Evolutionary conservation across 2,888 invertebrate species (phyloP), one percentile per base, ranked within the genome.

Genomic region (Pollenia griseotomentosa): DNA sequence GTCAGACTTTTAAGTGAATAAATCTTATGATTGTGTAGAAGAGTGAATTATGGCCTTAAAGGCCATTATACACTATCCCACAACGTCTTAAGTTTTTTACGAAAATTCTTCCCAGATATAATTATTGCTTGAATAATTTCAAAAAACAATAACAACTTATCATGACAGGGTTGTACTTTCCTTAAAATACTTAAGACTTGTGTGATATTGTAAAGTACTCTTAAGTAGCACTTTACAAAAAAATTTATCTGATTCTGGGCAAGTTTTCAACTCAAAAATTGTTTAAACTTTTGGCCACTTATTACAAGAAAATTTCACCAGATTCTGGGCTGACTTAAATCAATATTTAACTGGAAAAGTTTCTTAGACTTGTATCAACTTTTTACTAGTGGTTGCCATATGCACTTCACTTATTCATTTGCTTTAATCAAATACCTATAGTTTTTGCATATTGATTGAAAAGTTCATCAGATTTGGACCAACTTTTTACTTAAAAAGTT

Each of bases 361-460:
- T 57, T 11, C 11, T 9, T 6, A 55, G 16, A 55, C 16, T 9
- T 2, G 1, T 6, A 55, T 19, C 19, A 55, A 55, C 2, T 19
- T 55, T 55, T 55, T 61, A 40, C 42, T 61, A n/a, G 19, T 75
- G 23, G 75, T 80, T 71, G 77, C 68, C 59, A 77, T 65, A 65
- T 77, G 44, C 57, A 81, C 65, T 77, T 77, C 55, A 55, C 46
- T 53, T 14, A 40, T 68, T 77, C 33, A 59, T 8, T 66, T 51
- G 12, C 12, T 51, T 16, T n/a, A 7, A n/a, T n/a, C 51, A 48
- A 44, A 65, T n/a, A n/a, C n/a, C n/a, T 53, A 61, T 42, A 48
- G 65, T 71, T 71, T 51, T 44, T 51, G 6, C 8, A 23, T 61
- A 23, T 66, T 77, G 10, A 46, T 66, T 66, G 44, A 33, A 33